These are phyloP conservation scores for Eonycteris spelaea DNA, from an alignment of 2,113 vertebrate genomes.

Conservation along the genomic window DNA sequence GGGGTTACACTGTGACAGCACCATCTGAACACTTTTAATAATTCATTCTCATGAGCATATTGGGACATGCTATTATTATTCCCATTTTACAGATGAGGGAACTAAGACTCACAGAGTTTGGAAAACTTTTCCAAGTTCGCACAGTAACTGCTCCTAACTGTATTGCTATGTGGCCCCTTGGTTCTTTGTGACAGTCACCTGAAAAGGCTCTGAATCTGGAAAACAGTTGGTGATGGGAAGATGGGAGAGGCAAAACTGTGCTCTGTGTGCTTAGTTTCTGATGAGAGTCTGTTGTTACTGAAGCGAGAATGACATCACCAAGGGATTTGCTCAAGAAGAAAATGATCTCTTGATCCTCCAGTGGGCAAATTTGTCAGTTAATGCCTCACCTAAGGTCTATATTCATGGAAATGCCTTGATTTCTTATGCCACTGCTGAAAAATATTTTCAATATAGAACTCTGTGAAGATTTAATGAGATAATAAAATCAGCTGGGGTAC, in stretches of 20 bases:
- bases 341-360: not conserved
- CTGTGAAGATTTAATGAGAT: conserved; percentile 22
- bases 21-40: not conserved
- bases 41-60: not conserved
- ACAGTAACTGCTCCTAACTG: not conserved
- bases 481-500: not conserved
- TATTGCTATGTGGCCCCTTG: not conserved
- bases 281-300: not conserved
- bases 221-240: not conserved
- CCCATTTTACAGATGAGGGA: not conserved
- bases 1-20: not conserved
- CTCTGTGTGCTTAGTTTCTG: not conserved
- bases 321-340: not conserved
- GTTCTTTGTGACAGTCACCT: not conserved
- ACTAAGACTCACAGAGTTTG: not conserved
- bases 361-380: not conserved
- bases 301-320: accelerated
- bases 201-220: not conserved
- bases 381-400: not conserved
- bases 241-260: not conserved
- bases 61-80: not conserved
- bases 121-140: not conserved
- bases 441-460: conserved; percentile 9
- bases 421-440: not conserved
- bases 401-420: not conserved